Evolutionary conservation across 1,140 invertebrate genomes (phyloP).

Genomic region (Philotrypesis tridentata): DNA sequence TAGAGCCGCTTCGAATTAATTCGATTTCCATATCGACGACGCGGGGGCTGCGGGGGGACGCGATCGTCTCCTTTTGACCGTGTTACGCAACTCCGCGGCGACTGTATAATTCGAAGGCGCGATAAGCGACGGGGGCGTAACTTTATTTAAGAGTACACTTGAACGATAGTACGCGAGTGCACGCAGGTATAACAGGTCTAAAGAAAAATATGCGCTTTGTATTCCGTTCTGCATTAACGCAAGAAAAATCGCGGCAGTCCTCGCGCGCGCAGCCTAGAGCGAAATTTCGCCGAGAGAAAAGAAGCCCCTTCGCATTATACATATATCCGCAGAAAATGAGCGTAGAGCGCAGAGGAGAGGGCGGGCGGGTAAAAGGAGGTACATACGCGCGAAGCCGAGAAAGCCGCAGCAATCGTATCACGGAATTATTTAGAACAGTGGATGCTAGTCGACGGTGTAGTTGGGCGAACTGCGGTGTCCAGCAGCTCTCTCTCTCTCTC

Average conservation of each 20-base stretch:
- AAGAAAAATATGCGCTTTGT: too few relatives aligned
- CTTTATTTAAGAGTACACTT: too few relatives aligned
- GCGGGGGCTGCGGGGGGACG: too few relatives aligned
- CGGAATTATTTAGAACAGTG: constrained; percentile 71
- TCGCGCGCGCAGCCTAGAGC: too few relatives aligned
- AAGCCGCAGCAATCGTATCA: constrained; percentile 68
- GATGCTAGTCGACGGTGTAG: constrained; percentile 67
- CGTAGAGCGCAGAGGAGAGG: constrained; percentile 22
- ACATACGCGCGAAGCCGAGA: constrained; percentile 57
- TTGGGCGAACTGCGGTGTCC: constrained; percentile 68
- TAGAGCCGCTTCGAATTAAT: background rate
- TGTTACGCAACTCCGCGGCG: too few relatives aligned
- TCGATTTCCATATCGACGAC: background rate
- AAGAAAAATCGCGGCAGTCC: too few relatives aligned
- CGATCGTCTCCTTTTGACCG: too few relatives aligned
- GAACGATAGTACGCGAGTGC: too few relatives aligned
- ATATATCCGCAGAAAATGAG: background rate
- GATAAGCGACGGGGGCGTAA: too few relatives aligned
- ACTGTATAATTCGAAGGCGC: too few relatives aligned
- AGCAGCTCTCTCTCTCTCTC: constrained; percentile 51
- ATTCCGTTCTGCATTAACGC: too few relatives aligned
- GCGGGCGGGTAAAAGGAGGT: background rate
- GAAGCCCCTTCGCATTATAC: background rate
- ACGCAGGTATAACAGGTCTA: too few relatives aligned
- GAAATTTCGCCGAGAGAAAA: background rate